Base-by-base conservation (phyloP, 2,888 invertebrate species). In the Euclidia mi region DNA sequence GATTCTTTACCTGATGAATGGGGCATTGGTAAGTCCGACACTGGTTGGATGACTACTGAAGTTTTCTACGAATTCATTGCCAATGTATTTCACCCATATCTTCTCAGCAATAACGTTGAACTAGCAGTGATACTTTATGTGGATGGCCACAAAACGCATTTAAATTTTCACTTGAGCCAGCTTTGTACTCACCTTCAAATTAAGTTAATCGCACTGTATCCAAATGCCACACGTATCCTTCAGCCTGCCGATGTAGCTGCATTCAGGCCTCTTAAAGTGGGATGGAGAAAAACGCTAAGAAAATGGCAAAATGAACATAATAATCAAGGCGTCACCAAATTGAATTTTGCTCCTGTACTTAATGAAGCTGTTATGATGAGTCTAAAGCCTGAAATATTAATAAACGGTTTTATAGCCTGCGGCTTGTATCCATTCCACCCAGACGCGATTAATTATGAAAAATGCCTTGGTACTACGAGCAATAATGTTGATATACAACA, bases 61-160 rank as follows among this genome's bases (percentile, higher is more conserved):
- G 37, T 65, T 29, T 70, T 72, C 41, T 37, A 50, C n/a, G 53
- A 67, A 38, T 67, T 64, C 43, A 67, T 65, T 37, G 15, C 61
- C 29, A 64, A 56, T 55, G 64, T 67, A 44, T 38, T 72, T 10
- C 56, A 69, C 64, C 66, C 69, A 45, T 38, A 38, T 11, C 43
- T 71, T 12, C 29, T 47, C 6, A 65, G 65, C 25, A 56, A 14
- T 31, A 61, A 57, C 44, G 41, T 55, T 6, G 48, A 47, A 34
- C 65, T 66, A 56, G 65, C 63, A 38, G 58, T 70, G 32, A 62
- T 68, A 42, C 44, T 70, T 46, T 68, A 70, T 66, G 11, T 72
- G 29, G 72, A 66, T 66, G 62, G 65, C 10, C 68, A 71, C 43
- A 67, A 69, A 63, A 65, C 59, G 49, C 69, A 72, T 48, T 63